Evolutionary conservation across 2,888 invertebrate species (phyloP).

Genomic region (Labia minor): DNA sequence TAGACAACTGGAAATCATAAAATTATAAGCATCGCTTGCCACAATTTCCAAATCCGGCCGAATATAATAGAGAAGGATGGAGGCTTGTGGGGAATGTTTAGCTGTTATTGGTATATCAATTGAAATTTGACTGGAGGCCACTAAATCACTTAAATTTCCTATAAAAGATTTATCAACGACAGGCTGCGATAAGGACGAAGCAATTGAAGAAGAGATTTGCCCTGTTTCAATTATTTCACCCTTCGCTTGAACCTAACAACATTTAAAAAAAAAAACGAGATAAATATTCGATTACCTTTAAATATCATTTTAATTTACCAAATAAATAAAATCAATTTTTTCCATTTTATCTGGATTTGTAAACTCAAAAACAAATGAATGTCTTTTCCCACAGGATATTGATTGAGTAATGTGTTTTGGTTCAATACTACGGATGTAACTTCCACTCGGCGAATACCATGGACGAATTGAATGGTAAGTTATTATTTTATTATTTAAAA

Average conservation of each 20-base stretch:
- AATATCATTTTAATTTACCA: too few species aligned
- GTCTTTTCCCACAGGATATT: not conserved
- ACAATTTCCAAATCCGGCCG: constrained; percentile 44
- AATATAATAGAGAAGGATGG: constrained; percentile 45
- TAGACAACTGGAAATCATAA: constrained; percentile 47
- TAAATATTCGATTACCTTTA: too few species aligned
- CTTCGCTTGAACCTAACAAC: not conserved
- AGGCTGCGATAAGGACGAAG: not conserved
- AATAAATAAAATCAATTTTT: not conserved
- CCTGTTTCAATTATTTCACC: not conserved
- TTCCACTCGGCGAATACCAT: constrained; percentile 35
- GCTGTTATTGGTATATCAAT: not conserved
- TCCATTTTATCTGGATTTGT: not conserved
- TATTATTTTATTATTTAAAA: too few species aligned
- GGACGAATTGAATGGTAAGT: constrained; percentile 21
- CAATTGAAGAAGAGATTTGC: not conserved
- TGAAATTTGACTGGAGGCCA: not conserved
- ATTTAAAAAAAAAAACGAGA: not conserved
- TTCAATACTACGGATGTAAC: constrained; percentile 31
- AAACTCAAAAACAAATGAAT: not conserved
- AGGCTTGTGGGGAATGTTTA: constrained; percentile 44
- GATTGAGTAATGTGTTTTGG: not conserved
- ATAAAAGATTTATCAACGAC: not conserved
- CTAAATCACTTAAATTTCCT: not conserved
- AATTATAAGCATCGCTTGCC: constrained; percentile 42